Conservation (phyloP, 2,797 vertebrate genomes). For the Gymnoscopelus braueri region DNA sequence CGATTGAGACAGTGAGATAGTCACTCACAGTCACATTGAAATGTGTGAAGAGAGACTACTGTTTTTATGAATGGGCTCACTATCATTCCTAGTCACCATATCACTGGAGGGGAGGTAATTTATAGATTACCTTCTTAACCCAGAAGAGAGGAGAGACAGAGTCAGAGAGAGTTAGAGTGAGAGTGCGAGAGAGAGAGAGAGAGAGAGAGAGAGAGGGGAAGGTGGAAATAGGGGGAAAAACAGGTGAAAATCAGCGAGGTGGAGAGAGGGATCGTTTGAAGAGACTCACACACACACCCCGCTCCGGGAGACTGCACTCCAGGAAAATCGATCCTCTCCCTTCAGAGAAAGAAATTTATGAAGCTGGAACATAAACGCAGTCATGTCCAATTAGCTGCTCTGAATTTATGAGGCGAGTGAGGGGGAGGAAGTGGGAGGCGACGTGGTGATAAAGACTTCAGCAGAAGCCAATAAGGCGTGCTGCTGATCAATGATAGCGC, state of each 20-base stretch:
- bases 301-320: conserved; percentile 63
- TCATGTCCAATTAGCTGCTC: conserved; percentile 81
- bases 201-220: conserved; percentile 27
- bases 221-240: conserved; percentile 2
- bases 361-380: conserved; percentile 81
- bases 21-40: background rate
- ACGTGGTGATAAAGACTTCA: conserved; percentile 75
- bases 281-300: conserved; percentile 46
- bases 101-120: conserved; percentile 45
- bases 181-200: background rate
- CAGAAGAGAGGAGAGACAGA: conserved; percentile 11
- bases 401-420: conserved; percentile 73
- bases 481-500: conserved; percentile 72
- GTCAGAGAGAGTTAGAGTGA: background rate
- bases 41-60: conserved; percentile 18
- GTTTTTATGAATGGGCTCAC: conserved; percentile 13
- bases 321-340: conserved; percentile 80
- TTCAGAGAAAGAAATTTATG: conserved; percentile 82
- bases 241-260: conserved; percentile 2
- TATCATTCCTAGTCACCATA: conserved; percentile 31
- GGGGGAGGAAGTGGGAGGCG: conserved; percentile 69
- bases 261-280: conserved; percentile 52
- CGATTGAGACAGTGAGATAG: conserved; percentile 15
- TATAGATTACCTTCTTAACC: conserved; percentile 66
- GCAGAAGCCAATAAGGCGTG: conserved; percentile 73